Evolutionary conservation across 2,888 invertebrate species (phyloP).

Genomic region (Cancer borealis): DNA sequence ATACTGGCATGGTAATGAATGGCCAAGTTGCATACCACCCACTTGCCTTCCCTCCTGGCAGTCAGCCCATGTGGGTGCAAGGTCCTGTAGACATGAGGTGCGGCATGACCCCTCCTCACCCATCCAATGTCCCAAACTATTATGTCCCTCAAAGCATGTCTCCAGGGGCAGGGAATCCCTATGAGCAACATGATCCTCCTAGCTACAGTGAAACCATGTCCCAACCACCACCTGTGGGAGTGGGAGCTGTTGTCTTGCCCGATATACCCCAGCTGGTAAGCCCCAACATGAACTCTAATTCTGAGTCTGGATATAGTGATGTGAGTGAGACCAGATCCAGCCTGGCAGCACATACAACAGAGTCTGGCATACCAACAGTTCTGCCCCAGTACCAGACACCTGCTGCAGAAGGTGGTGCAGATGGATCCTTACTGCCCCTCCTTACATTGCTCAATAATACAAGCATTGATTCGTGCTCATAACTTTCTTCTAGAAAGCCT

Average conservation of each 20-base stretch:
- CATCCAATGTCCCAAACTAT: neutral
- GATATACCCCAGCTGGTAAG: conserved; percentile 47
- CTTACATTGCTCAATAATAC: conserved; percentile 55
- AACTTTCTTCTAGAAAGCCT: neutral
- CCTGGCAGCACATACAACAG: conserved; percentile 43
- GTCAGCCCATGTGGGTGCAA: conserved; percentile 29
- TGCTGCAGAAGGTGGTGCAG: neutral
- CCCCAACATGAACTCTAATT: conserved; percentile 45
- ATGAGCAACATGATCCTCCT: conserved; percentile 56
- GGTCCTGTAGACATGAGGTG: conserved; percentile 13
- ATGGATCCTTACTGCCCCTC: conserved; percentile 40
- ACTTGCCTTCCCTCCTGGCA: neutral
- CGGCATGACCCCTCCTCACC: conserved; percentile 22
- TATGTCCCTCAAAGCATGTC: conserved; percentile 44
- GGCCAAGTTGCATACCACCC: conserved; percentile 48
- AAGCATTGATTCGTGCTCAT: neutral
- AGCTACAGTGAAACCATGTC: conserved; percentile 66
- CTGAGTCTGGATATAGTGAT: conserved; percentile 42
- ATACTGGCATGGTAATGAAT: conserved; percentile 40
- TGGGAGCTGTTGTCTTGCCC: neutral
- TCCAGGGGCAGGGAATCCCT: neutral
- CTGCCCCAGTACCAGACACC: neutral
- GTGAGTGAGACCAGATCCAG: conserved; percentile 51
- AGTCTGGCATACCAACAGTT: conserved; percentile 51
- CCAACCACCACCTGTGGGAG: conserved; percentile 33